A percentile compares a stretch with the other conserved stretches of the same genome.
These are phyloP conservation scores for Heliocidaris erythrogramma DNA, from an alignment of 35 echinoderm and acorn worm genomes.

Conservation along the genomic window DNA sequence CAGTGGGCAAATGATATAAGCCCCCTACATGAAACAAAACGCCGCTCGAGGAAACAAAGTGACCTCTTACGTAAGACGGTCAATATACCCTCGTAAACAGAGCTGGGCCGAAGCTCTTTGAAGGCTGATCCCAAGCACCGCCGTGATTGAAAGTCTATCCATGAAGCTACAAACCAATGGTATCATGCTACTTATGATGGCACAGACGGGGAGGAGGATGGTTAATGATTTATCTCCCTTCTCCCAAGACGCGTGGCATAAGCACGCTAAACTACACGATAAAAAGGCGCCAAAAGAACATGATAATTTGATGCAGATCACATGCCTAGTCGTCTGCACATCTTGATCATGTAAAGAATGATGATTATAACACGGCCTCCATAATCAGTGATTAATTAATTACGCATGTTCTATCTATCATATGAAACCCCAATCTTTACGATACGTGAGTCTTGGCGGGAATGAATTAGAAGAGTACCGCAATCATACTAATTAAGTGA, in stretches of 20 bases:
- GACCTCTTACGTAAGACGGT: too few relatives aligned
- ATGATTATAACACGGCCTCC: neutral
- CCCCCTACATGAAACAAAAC: too few relatives aligned
- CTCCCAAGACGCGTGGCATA: neutral
- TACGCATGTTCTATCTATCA: neutral
- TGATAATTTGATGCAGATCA: neutral
- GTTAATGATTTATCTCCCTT: neutral
- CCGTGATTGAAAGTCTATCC: too few relatives aligned
- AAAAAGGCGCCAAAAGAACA: neutral
- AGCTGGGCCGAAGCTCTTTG: too few relatives aligned
- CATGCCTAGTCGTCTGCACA: neutral
- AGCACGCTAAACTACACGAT: neutral
- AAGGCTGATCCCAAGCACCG: too few relatives aligned
- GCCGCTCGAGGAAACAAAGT: too few relatives aligned
- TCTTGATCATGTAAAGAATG: neutral
- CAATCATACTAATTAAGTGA: neutral
- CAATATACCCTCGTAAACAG: too few relatives aligned
- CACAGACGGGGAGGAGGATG: neutral
- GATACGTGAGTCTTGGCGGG: neutral
- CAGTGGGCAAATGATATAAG: too few relatives aligned
- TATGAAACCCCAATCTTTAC: neutral
- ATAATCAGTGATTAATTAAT: conserved; percentile 3
- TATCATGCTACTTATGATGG: too few relatives aligned
- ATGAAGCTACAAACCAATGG: too few relatives aligned
- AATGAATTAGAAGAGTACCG: neutral